phyloP scores from a whole-genome alignment of 1,140 invertebrate genomes.

The Drosophila setifemur region DNA sequence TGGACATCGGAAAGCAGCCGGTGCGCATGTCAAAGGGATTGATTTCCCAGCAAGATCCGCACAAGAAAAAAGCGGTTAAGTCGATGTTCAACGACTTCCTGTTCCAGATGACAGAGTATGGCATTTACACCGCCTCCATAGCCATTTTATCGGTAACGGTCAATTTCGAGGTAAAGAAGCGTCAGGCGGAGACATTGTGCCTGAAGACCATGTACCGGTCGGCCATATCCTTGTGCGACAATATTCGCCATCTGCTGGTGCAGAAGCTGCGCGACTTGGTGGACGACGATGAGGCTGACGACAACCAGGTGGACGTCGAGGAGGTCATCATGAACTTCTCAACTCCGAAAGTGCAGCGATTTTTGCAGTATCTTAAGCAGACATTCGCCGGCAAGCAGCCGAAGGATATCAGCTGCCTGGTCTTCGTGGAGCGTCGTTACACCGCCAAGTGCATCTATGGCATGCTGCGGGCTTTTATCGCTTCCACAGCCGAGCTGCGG shows the following conservation, averaged over 20 bases:
- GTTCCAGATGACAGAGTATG: conserved; percentile 83
- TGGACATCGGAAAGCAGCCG: conserved; percentile 53
- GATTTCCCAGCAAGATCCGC: conserved; percentile 16
- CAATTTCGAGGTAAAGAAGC: conserved; percentile 86
- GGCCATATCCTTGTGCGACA: conserved; percentile 78
- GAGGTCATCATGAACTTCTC: conserved; percentile 83
- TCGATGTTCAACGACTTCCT: conserved; percentile 71
- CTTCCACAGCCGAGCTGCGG: conserved; percentile 82
- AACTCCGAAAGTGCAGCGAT: conserved; percentile 84
- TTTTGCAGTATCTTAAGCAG: conserved; percentile 84
- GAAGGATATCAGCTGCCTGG: conserved; percentile 87
- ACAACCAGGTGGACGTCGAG: conserved; percentile 46
- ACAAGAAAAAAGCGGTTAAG: conserved; percentile 53
- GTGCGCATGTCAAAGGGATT: conserved; percentile 48
- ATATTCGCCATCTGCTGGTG: conserved; percentile 59
- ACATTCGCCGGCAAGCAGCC: conserved; percentile 75
- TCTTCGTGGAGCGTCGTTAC: conserved; percentile 91
- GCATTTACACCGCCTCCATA: conserved; percentile 85
- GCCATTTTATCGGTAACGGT: conserved; percentile 85
- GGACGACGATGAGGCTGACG: conserved; percentile 49
- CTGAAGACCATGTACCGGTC: conserved; percentile 82
- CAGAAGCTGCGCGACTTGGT: conserved; percentile 42
- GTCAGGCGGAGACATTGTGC: conserved; percentile 81
- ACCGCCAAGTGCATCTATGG: conserved; percentile 90
- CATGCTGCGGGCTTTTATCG: conserved; percentile 85